A percentile compares a stretch with the other conserved stretches of the same genome.
Evolutionary conservation across 1,140 invertebrate species (phyloP).

Genomic region (Phymastichus coffea): DNA sequence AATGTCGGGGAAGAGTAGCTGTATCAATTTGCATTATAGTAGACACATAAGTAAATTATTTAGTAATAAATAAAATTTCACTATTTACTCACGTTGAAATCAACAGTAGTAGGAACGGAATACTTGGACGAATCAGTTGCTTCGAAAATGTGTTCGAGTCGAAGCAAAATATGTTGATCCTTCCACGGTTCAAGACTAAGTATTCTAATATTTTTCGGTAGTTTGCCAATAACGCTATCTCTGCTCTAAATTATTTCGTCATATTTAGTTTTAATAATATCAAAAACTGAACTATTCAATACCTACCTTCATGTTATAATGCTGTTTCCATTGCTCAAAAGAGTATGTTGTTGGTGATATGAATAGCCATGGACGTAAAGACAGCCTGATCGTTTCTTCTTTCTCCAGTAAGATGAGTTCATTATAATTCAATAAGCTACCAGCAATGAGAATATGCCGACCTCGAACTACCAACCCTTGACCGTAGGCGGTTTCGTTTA

Average conservation of each 20-base stretch:
- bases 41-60: background rate
- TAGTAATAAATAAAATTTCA: background rate
- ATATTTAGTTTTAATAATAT: background rate
- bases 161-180: background rate
- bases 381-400: conserved; percentile 35
- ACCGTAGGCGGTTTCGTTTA: conserved; percentile 82
- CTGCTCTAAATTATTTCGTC: background rate
- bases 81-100: background rate
- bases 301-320: conserved; percentile 49
- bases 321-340: conserved; percentile 48
- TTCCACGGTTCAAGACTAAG: background rate
- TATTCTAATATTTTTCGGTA: background rate
- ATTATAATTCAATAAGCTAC: conserved; percentile 30
- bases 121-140: background rate
- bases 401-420: conserved; percentile 40
- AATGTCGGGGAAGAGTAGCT: background rate
- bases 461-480: conserved; percentile 81
- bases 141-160: background rate
- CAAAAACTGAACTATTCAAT: background rate
- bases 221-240: background rate
- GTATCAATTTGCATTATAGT: no score
- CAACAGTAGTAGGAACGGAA: background rate
- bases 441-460: conserved; percentile 66
- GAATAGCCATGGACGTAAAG: conserved; percentile 53
- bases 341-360: conserved; percentile 45